Conservation (phyloP, 2,888 invertebrate species). For the Eupelmus urozonus region DNA sequence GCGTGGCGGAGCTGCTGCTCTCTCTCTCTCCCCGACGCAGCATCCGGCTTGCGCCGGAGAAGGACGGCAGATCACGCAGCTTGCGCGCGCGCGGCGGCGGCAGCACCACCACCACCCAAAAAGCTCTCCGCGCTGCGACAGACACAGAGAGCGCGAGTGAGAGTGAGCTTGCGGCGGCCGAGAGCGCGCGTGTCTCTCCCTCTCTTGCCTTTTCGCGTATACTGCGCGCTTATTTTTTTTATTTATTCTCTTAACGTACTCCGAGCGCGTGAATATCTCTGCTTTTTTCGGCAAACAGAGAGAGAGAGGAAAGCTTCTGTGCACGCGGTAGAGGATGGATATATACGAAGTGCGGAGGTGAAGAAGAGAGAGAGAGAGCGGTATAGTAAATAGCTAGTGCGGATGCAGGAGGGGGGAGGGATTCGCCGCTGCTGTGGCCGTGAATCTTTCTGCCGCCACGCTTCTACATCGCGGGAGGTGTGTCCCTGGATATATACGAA, state of each 20-base stretch:
- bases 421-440: background rate
- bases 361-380: background rate
- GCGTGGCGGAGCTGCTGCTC: background rate
- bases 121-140: background rate
- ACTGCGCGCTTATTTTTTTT: background rate
- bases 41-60: background rate
- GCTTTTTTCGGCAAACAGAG: background rate
- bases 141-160: no score
- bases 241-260: no score
- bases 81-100: background rate
- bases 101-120: slow-evolving; percentile 9
- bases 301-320: background rate
- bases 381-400: no score
- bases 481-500: background rate
- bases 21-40: background rate
- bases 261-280: background rate
- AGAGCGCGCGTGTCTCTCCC: background rate
- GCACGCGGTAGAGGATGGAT: no score
- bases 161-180: slow-evolving; percentile 3
- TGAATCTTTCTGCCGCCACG: background rate
- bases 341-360: background rate
- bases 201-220: background rate
- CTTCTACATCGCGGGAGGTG: background rate
- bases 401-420: background rate
- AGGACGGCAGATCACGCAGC: background rate